Conservation (phyloP, 23 tunicate genomes). For the Diplosoma virens region DNA sequence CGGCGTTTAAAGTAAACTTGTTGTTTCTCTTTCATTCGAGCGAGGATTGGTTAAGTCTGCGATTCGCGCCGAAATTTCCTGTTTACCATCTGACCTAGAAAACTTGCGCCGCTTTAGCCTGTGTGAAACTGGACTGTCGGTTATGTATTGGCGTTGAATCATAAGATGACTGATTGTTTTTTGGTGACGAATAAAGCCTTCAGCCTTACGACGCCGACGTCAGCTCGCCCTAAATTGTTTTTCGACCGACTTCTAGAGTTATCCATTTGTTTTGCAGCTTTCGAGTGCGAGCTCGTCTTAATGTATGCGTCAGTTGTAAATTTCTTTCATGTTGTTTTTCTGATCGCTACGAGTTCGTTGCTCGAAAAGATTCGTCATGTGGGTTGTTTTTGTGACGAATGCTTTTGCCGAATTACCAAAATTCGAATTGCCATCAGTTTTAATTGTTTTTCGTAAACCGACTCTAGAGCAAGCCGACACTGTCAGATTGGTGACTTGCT, state of each 20-base stretch:
- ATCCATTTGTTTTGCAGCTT: too few species aligned
- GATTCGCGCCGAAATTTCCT: conserved; percentile 15
- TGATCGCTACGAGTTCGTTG: neutral
- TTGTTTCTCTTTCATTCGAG: too few species aligned
- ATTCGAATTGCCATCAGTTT: too few species aligned
- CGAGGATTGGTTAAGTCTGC: too few species aligned
- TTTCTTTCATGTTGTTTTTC: conserved; percentile 2
- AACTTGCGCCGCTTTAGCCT: neutral
- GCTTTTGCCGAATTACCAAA: too few species aligned
- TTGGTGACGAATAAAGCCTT: conserved; percentile 16
- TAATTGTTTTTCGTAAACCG: too few species aligned
- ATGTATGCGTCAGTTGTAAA: neutral
- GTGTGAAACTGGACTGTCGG: neutral
- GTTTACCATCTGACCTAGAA: conserved; percentile 15
- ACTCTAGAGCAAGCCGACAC: too few species aligned
- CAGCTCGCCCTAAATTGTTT: conserved; percentile 12
- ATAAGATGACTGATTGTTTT: conserved; percentile 10
- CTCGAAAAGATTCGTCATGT: neutral
- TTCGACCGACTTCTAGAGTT: too few species aligned
- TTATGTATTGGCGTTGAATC: conserved; percentile 21
- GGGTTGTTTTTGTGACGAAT: neutral
- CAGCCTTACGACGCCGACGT: neutral
- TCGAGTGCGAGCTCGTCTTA: neutral
- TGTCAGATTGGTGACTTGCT: too few species aligned
- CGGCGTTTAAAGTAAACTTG: too few species aligned